Conservation (phyloP, 2,797 vertebrate species). For the Poecilia gillii region DNA sequence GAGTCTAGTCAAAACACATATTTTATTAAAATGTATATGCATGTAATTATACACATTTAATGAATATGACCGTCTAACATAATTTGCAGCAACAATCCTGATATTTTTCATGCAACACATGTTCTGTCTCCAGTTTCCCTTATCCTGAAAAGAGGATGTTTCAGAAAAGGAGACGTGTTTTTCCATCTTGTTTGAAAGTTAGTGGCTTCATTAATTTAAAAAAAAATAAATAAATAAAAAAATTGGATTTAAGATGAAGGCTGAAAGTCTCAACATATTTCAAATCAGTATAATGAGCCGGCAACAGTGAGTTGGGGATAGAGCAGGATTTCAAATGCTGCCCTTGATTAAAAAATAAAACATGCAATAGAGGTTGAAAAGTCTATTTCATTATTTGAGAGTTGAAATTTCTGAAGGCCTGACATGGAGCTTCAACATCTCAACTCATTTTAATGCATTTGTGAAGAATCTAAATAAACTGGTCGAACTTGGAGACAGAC, state of each 20-base stretch:
- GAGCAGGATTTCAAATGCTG: slow-evolving; percentile 32
- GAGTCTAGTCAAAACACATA: neutral
- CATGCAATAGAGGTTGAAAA: slow-evolving; percentile 23
- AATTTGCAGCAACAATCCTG: neutral
- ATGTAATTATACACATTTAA: neutral
- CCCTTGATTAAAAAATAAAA: slow-evolving; percentile 46
- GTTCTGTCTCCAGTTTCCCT: neutral
- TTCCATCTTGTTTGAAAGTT: neutral
- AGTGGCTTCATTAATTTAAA: slow-evolving; percentile 10
- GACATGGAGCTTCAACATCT: slow-evolving; percentile 39
- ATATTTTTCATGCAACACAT: neutral
- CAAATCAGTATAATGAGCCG: slow-evolving; percentile 29
- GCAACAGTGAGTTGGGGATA: slow-evolving; percentile 7
- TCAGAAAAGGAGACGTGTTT: neutral
- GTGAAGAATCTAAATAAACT: slow-evolving; percentile 39
- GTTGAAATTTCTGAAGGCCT: slow-evolving; percentile 51
- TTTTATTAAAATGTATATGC: neutral
- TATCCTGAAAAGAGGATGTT: neutral
- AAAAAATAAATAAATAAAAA: neutral
- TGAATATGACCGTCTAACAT: neutral
- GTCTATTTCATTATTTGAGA: slow-evolving; percentile 27
- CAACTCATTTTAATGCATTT: slow-evolving; percentile 29
- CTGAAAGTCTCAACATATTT: slow-evolving; percentile 20
- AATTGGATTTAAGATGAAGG: slow-evolving; percentile 28
- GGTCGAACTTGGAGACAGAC: slow-evolving; percentile 31